phyloP scores from a whole-genome alignment of 2,797 vertebrate species.

The Sphaeramia orbicularis region DNA sequence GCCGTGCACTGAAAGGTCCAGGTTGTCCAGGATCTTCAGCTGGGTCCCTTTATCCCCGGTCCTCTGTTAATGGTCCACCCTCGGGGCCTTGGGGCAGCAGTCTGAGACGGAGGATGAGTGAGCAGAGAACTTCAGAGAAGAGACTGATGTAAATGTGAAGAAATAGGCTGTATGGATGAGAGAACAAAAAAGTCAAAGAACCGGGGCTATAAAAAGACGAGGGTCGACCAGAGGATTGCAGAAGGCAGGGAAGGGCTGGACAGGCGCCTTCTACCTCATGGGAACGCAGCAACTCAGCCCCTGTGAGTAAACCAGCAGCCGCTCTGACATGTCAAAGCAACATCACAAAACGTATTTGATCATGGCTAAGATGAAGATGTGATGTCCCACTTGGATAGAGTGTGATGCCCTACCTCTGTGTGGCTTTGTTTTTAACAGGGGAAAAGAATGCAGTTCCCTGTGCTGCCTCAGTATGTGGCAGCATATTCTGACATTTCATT shows the following conservation, averaged over 20 bases:
- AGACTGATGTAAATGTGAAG: slow-evolving; percentile 81
- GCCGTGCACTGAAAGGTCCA: slow-evolving; percentile 44
- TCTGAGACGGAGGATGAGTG: slow-evolving; percentile 67
- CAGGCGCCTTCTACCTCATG: slow-evolving; percentile 44
- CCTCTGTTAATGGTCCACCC: slow-evolving; percentile 69
- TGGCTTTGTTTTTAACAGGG: slow-evolving; percentile 31
- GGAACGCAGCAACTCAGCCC: slow-evolving; percentile 50
- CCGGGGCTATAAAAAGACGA: slow-evolving; percentile 46
- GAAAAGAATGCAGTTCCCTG: slow-evolving; percentile 11
- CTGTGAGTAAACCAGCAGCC: slow-evolving; percentile 45
- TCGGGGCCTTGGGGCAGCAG: slow-evolving; percentile 44
- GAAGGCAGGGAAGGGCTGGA: slow-evolving; percentile 25
- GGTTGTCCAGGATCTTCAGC: slow-evolving; percentile 64
- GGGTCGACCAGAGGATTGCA: slow-evolving; percentile 9
- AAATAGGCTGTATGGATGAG: slow-evolving; percentile 71
- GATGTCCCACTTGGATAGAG: slow-evolving; percentile 49
- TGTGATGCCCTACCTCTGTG: slow-evolving; percentile 23
- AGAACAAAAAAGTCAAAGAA: slow-evolving; percentile 56
- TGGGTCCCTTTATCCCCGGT: slow-evolving; percentile 55
- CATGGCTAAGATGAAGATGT: slow-evolving; percentile 38
- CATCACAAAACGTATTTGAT: slow-evolving; percentile 70
- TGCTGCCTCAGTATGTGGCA: slow-evolving; percentile 25
- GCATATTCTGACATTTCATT: not conserved
- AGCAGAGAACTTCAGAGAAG: slow-evolving; percentile 65
- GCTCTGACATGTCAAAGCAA: slow-evolving; percentile 54